Base-by-base conservation (phyloP, 2,797 vertebrate genomes). In the Protosalanx chinensis region DNA sequence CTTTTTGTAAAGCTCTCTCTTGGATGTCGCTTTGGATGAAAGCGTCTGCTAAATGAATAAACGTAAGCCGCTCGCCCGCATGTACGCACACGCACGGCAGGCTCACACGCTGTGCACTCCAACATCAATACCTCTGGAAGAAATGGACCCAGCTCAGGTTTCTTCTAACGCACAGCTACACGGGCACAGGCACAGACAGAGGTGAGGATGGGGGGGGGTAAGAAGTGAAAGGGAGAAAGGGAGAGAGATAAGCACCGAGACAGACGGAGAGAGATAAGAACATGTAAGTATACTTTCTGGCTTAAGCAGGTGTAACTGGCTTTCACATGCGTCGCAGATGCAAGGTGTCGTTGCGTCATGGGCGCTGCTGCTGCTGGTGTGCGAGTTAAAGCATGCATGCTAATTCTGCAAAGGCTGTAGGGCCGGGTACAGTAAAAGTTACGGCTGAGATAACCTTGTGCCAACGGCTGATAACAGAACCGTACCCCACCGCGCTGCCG, bases 101-200 rank as follows among this genome's bases (percentile, higher is more conserved):
- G 23, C 23, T 27, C 23, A 41, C 41, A 12, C 41, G 7, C 41
- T 3, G 6, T 33, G 60, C 60, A 30, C 41, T 29, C 61, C 61
- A 56, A 72, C 76, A 71, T 76, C 71, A 73, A 63, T 77, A 79
- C 72, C 73, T 32, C 49, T 64, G 60, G 33, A 72, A 69, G 86
- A 79, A 87, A 88, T 72, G 57, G 80, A 87, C 83, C 82, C 80
- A 74, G 10, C 80, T 89, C 79, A 68, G 70, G 81, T 90, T 87
- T 81, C 78, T 62, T 76, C 64, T 59, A 7, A 23, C 49, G 27
- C 56, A 41, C 72, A 30, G 20, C 8, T 65, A 79, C 76, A 84
- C 65, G 77, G 81, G 77, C 67, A 56, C 71, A 27, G 61, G 41
- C 41, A 46, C 41, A 46, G 41, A 12, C 41, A 46, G 41, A 64